These are phyloP conservation scores for Drosophila neutralis DNA, from an alignment of 2,888 invertebrate genomes.

Conservation along the genomic window DNA sequence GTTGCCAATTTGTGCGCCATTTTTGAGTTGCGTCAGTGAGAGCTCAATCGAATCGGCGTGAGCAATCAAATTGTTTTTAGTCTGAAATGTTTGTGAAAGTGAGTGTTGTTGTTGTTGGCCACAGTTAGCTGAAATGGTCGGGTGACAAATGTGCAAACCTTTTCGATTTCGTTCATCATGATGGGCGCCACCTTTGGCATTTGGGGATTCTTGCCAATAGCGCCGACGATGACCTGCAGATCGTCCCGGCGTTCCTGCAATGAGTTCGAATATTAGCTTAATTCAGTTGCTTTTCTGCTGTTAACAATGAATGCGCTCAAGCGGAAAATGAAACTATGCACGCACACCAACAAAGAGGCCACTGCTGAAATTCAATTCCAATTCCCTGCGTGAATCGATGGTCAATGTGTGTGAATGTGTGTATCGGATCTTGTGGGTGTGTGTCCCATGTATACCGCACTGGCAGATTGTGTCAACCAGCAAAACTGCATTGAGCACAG, in stretches of 20 bases:
- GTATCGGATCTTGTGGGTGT: constrained; percentile 5
- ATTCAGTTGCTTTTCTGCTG: constrained; percentile 4
- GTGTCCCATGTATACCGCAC: constrained; percentile 48
- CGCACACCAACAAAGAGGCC: constrained; percentile 38
- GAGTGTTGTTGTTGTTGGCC: constrained; percentile 6
- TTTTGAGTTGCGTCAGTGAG: constrained; percentile 82
- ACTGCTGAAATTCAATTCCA: constrained; percentile 57
- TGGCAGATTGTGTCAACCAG: constrained; percentile 77
- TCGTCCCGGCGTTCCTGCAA: constrained; percentile 83
- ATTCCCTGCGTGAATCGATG: constrained; percentile 22
- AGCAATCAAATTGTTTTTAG: constrained; percentile 83
- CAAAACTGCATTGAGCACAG: constrained; percentile 78
- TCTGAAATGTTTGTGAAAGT: constrained; percentile 61
- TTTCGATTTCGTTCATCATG: constrained; percentile 84
- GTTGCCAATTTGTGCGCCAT: constrained; percentile 58
- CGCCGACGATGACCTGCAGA: constrained; percentile 82
- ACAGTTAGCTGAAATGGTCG: constrained; percentile 21
- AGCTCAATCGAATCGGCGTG: constrained; percentile 83
- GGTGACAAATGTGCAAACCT: constrained; percentile 60
- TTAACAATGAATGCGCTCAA: constrained; percentile 41
- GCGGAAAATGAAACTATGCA: constrained; percentile 23
- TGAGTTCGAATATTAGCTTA: neutral
- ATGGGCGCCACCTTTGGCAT: constrained; percentile 81
- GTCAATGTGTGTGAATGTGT: constrained; percentile 8
- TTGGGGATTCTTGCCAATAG: constrained; percentile 83